These are phyloP conservation scores for Acrobasis repandana DNA, from an alignment of 2,888 invertebrate species.

Conservation along the genomic window DNA sequence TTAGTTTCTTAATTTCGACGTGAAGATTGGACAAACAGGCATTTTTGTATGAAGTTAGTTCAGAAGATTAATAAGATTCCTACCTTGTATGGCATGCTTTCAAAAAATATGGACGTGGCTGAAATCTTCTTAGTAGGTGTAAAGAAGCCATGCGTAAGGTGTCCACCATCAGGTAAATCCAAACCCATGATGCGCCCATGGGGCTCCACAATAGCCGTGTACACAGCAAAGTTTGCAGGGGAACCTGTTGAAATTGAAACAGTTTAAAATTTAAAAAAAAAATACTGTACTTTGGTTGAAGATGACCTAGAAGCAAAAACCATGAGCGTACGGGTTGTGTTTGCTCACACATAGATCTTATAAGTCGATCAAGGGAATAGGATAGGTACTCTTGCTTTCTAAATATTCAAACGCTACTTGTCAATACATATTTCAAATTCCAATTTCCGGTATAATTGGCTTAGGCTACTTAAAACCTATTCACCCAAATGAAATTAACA, in stretches of 20 bases:
- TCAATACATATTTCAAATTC: too few relatives aligned
- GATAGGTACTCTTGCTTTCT: too few relatives aligned
- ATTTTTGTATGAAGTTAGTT: not conserved
- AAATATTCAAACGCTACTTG: too few relatives aligned
- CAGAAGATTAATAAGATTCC: conserved; percentile 24
- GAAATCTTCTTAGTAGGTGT: conserved; percentile 95
- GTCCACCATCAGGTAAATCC: conserved; percentile 98
- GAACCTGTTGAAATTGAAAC: conserved; percentile 79
- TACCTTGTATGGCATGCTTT: conserved; percentile 98
- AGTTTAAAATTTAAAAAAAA: too few relatives aligned
- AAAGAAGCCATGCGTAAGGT: conserved; percentile 96
- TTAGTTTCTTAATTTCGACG: too few relatives aligned
- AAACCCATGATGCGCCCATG: conserved; percentile 98
- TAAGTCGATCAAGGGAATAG: too few relatives aligned
- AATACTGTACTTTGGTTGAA: too few relatives aligned
- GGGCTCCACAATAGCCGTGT: conserved; percentile 94
- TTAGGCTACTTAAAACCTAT: too few relatives aligned
- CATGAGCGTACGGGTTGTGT: not conserved
- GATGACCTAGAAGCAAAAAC: conserved; percentile 1
- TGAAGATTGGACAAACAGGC: not conserved
- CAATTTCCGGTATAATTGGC: too few relatives aligned
- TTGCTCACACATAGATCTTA: too few relatives aligned
- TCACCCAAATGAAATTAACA: too few relatives aligned
- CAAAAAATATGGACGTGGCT: conserved; percentile 98
- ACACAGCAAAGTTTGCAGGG: conserved; percentile 98